Conservation (phyloP, 2,797 vertebrate species). For the Liasis olivaceus region DNA sequence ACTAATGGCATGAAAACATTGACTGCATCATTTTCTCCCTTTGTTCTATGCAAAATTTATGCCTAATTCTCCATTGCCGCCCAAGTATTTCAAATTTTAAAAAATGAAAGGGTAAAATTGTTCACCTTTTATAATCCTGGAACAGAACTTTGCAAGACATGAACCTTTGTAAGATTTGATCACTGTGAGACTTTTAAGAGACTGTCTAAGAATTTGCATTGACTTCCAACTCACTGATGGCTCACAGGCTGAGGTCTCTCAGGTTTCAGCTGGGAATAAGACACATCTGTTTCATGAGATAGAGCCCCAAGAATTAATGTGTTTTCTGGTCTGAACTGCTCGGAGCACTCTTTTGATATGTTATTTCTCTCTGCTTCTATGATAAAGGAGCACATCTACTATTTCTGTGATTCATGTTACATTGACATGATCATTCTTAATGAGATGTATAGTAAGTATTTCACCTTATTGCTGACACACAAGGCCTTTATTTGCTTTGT, state of each 20-base stretch:
- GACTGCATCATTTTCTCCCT: not conserved
- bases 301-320: constrained; percentile 23
- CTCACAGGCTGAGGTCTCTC: not conserved
- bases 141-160: constrained; percentile 1
- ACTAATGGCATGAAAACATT: not conserved
- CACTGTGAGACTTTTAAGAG: constrained; percentile 16
- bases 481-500: not conserved
- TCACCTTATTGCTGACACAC: not conserved
- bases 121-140: constrained; percentile 9
- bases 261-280: constrained; percentile 26
- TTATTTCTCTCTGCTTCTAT: not conserved
- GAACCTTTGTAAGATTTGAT: not conserved
- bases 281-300: constrained; percentile 7
- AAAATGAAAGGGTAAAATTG: not conserved
- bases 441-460: not conserved
- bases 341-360: constrained; percentile 2
- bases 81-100: not conserved
- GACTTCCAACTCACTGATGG: constrained; percentile 4
- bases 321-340: not conserved
- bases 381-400: constrained; percentile 3
- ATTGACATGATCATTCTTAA: not conserved
- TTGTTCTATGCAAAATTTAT: not conserved
- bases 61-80: not conserved
- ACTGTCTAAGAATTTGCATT: constrained; percentile 13
- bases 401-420: not conserved